Evolutionary conservation across 2,113 vertebrate genomes (phyloP).

Genomic region (Cyanoramphus novaezelandiae): DNA sequence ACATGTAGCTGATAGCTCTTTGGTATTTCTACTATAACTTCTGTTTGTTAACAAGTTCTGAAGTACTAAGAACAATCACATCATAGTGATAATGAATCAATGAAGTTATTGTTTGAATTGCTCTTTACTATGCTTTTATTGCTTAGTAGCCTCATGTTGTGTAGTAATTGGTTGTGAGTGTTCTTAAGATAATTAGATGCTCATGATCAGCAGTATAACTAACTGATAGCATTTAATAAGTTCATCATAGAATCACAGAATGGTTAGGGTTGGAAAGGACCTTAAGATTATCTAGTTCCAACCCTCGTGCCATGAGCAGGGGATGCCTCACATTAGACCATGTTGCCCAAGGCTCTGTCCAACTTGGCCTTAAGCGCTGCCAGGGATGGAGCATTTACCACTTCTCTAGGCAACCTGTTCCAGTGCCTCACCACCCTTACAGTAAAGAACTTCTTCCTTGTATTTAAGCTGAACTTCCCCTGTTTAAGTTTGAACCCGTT

Average conservation of each 20-base stretch:
- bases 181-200: background rate
- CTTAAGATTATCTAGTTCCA: background rate
- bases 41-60: background rate
- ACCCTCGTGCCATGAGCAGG: background rate
- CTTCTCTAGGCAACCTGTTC: background rate
- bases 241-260: background rate
- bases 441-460: background rate
- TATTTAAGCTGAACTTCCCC: background rate
- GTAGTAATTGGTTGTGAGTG: background rate
- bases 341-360: background rate
- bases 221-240: background rate
- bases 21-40: background rate
- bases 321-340: background rate
- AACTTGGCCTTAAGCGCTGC: background rate
- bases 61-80: background rate
- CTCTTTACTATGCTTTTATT: background rate
- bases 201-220: background rate
- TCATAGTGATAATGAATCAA: background rate
- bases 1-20: background rate
- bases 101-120: background rate
- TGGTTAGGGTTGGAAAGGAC: background rate
- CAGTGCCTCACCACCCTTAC: background rate
- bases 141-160: background rate
- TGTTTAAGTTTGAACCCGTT: background rate
- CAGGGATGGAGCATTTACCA: background rate